Evolutionary conservation across 2,888 invertebrate species (phyloP), one percentile per base, ranked within the genome.

Genomic region (Scaptomyza tumidula): DNA sequence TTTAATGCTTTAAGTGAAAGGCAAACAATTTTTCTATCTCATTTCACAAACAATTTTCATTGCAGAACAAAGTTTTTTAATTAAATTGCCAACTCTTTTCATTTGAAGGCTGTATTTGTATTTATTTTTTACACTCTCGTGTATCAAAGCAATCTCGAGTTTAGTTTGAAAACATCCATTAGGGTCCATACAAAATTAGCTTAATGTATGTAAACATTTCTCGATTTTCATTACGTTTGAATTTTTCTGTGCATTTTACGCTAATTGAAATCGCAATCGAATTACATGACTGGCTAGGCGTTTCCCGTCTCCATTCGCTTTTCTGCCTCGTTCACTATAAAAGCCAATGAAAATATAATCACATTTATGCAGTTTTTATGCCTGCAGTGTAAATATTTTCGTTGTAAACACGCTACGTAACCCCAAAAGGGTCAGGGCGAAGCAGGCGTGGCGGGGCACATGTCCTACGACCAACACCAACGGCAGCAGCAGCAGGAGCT

Each of bases 301-400:
- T 14, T 37, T 53, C 24, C 45, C 29, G 37, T 19, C 39, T 10
- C 31, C 37, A 37, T 55, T 55, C n/a, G 39, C 9, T 14, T 39
- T 39, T 9, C 44, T 53, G 16, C 27, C n/a, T 14, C 39, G 9
- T 9, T 50, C 14, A 35, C 13, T 13, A n/a, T 75, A 74, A 80
- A 70, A 75, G 54, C 83, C 86, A 87, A 87, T 88, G 85, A 88
- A 86, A 88, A 82, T 87, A 81, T 86, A 86, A 88, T 86, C 85
- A 86, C 89, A 86, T 88, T 86, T 87, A 87, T 86, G 85, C 87
- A 87, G 82, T 88, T 86, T 89, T 86, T 86, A 88, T 85, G 88
- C 86, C 87, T 76, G 84, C 80, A 84, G 80, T 86, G 89, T 88
- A 87, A 87, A 87, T 88, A 89, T 87, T 87, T 76, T 82, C 67